Evolutionary conservation across 2,888 invertebrate species (phyloP).

Genomic region (Aphidius colemani): DNA sequence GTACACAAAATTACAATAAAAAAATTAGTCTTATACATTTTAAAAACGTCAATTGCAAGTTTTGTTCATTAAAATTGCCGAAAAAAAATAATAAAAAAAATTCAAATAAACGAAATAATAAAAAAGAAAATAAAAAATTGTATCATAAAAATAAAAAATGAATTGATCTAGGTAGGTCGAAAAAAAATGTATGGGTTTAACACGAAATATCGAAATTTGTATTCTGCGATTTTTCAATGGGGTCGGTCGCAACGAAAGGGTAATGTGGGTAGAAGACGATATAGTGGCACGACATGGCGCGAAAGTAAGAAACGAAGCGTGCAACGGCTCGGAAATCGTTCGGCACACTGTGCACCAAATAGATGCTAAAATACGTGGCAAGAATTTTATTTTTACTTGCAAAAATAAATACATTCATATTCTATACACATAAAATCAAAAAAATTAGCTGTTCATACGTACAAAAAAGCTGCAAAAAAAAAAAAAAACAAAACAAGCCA

Average conservation of each 20-base stretch:
- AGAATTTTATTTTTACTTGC: constrained; percentile 33
- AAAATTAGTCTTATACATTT: no score
- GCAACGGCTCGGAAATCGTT: constrained; percentile 43
- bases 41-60: no score
- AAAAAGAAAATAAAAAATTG: neutral
- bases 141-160: neutral
- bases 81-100: no score
- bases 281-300: constrained; percentile 28
- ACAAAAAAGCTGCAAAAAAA: no score
- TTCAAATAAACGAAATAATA: neutral
- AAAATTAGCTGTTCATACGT: neutral
- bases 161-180: neutral
- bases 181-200: neutral
- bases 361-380: constrained; percentile 37
- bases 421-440: no score
- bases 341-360: constrained; percentile 36
- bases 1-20: no score
- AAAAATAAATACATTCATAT: no score
- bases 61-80: no score
- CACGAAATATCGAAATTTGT: constrained; percentile 35
- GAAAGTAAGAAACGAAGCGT: constrained; percentile 34
- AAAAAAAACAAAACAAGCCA: no score
- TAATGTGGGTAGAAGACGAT: constrained; percentile 19
- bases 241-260: neutral
- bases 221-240: constrained; percentile 32